phyloP scores from a whole-genome alignment of 2,113 vertebrate species.

The Tachuris rubrigastra region DNA sequence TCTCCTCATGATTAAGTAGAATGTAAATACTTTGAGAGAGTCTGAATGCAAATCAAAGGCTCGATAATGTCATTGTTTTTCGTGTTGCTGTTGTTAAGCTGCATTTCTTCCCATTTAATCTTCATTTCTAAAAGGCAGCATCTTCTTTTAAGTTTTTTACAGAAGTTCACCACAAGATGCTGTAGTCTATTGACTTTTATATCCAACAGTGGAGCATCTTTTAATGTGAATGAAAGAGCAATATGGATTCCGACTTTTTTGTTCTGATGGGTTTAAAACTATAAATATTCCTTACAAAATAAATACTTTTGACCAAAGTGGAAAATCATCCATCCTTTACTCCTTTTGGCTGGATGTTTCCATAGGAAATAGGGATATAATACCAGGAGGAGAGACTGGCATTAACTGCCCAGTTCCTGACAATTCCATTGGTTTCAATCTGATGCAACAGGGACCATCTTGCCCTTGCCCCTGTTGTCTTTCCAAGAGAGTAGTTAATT shows the following conservation, averaged over 20 bases:
- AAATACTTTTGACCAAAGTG: neutral
- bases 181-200: neutral
- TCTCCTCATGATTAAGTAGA: constrained; percentile 25
- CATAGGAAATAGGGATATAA: neutral
- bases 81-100: neutral
- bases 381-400: neutral
- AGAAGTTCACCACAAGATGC: neutral
- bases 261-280: neutral
- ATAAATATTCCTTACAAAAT: neutral
- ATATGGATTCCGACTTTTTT: neutral
- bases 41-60: neutral
- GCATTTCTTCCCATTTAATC: neutral
- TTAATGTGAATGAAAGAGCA: neutral
- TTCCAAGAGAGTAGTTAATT: constrained; percentile 40
- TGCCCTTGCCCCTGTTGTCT: neutral
- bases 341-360: neutral
- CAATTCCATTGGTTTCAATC: neutral
- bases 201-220: neutral
- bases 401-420: neutral
- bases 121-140: neutral
- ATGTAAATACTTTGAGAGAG: neutral
- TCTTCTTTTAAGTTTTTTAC: neutral
- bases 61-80: neutral
- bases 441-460: neutral
- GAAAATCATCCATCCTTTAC: neutral